Conservation (phyloP, 1,140 invertebrate species). For the Luehdorfia chinensis region DNA sequence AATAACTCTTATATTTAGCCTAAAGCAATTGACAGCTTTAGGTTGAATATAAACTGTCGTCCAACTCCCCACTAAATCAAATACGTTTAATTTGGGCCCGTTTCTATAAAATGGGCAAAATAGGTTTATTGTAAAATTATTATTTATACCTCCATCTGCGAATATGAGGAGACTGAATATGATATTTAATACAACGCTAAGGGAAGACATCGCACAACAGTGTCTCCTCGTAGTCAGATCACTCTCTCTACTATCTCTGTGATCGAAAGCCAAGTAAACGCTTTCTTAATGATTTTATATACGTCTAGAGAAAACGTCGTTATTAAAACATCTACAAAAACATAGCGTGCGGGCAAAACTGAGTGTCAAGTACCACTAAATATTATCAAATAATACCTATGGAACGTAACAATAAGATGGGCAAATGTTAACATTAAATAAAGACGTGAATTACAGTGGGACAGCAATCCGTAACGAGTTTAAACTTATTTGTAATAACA, state of each 20-base stretch:
- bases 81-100: conserved; percentile 19
- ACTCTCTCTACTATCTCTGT: too few species aligned
- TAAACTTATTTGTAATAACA: too few species aligned
- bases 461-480: too few species aligned
- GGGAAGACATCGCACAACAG: too few species aligned
- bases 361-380: background rate
- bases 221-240: too few species aligned
- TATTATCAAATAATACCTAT: background rate
- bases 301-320: too few species aligned
- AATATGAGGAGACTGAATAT: background rate
- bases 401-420: too few species aligned
- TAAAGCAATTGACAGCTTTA: conserved; percentile 23
- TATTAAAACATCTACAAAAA: too few species aligned
- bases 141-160: background rate
- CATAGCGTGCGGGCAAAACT: background rate
- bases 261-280: too few species aligned
- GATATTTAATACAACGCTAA: background rate
- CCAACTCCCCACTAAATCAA: conserved; percentile 25
- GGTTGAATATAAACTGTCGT: conserved; percentile 28
- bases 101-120: conserved; percentile 23
- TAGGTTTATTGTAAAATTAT: conserved; percentile 2
- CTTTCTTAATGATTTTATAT: too few species aligned
- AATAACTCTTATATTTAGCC: conserved; percentile 23
- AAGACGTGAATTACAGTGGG: too few species aligned
- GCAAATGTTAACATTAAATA: too few species aligned